Base-by-base conservation (phyloP, 2,797 vertebrate species). In the Muraenolepis orangiensis region DNA sequence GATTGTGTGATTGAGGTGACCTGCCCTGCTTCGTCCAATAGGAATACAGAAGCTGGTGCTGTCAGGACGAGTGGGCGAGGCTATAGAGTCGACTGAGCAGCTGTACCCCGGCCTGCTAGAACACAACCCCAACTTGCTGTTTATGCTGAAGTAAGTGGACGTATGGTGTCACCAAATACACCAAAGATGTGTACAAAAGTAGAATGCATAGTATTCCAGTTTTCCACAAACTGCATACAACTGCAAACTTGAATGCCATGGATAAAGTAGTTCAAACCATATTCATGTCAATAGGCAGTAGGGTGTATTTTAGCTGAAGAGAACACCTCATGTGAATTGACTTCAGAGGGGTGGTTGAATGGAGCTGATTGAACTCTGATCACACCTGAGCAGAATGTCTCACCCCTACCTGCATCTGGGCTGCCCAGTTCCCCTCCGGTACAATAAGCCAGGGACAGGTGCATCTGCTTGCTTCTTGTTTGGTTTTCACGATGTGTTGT, bases 21-120 rank as follows among this genome's bases (percentile, higher is more conserved):
- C n/a, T 23, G 23, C 29, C 76, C 38, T 79, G 28, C 70, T 81
- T 31, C 70, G 20, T 81, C 70, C 66, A 26, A 83, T 61, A 99
- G 97, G 97, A 95, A 97, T 99, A 95, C 97, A 99, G 92, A 99
- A 98, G 92, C 92, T 99, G 92, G 97, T 99, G 86, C 93, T 99
- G 92, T 94, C 96, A 80, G 97, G 97, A 79, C 94, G 97, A 86
- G 95, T 99, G 76, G 97, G 97, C 8, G 97, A 99, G 87, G 97
- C 97, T 86, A 96, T 99, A 79, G 97, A 98, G 75, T 94, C 95
- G 80, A 98, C 97, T 71, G 96, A 99, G 82, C 96, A 94, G 84
- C 94, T 98, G 82, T 99, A 99, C 74, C 97, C 97, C n/a, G 94
- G 95, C 78, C 95, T 99, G 79, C 93, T 99, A 90, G 97, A 98